phyloP scores from a whole-genome alignment of 2,797 vertebrate species.

The Lacerta bilineata region DNA sequence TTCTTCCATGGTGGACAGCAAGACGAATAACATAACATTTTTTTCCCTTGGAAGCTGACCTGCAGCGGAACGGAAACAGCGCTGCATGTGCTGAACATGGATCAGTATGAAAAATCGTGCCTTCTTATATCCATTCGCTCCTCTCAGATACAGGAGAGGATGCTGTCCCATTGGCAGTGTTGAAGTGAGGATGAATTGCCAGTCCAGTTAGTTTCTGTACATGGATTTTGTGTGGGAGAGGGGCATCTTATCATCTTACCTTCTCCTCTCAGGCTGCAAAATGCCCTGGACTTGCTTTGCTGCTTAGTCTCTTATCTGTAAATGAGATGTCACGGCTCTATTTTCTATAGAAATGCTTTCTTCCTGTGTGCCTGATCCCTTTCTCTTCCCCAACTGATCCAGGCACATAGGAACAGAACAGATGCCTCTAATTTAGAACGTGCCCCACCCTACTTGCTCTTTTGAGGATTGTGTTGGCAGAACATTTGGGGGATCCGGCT shows the following conservation, averaged over 20 bases:
- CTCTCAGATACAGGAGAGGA: neutral
- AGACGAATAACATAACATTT: no score
- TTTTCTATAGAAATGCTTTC: neutral
- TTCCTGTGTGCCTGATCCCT: neutral
- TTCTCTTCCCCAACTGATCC: neutral
- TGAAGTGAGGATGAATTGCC: neutral
- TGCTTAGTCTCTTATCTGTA: neutral
- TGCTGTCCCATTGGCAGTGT: neutral
- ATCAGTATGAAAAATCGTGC: no score
- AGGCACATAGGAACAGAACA: neutral
- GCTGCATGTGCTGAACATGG: no score
- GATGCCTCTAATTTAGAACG: slow-evolving; percentile 5
- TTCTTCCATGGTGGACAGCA: no score
- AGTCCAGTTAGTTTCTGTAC: neutral
- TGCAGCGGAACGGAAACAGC: no score
- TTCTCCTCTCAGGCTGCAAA: neutral
- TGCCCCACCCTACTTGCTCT: neutral
- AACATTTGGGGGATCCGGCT: slow-evolving; percentile 10
- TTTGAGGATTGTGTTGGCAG: slow-evolving; percentile 24
- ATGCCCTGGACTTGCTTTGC: neutral
- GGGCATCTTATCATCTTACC: neutral
- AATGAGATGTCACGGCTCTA: neutral
- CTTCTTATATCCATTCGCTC: no score
- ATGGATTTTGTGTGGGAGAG: neutral
- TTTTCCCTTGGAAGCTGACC: no score